A percentile compares a stretch with the other conserved stretches of the same genome.
Evolutionary conservation across 2,797 vertebrate genomes (phyloP).

Genomic region (Brachymystax lenok): DNA sequence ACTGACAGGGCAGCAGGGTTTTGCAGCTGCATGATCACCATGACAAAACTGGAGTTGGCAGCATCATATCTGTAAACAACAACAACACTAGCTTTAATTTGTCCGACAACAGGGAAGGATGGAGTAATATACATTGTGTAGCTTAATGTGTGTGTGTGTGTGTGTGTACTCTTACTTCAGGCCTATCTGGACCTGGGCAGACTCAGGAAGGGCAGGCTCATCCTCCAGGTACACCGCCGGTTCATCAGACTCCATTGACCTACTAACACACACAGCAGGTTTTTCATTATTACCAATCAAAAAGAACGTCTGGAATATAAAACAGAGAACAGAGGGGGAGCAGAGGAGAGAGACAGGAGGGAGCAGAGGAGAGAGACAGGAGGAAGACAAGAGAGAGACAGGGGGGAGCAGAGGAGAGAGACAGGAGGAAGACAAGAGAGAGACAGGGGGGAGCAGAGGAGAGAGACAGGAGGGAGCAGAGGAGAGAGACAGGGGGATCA

Average conservation of each 20-base stretch:
- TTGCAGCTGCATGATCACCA: slow-evolving; percentile 71
- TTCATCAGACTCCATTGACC: slow-evolving; percentile 75
- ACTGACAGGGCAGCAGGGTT: slow-evolving; percentile 69
- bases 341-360: no score
- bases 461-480: no score
- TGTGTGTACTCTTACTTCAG: slow-evolving; percentile 68
- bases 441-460: no score
- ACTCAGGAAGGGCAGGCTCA: slow-evolving; percentile 59
- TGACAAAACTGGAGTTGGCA: slow-evolving; percentile 73
- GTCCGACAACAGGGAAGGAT: no score
- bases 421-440: no score
- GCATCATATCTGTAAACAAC: slow-evolving; percentile 73
- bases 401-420: no score
- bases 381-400: no score
- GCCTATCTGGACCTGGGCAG: slow-evolving; percentile 77
- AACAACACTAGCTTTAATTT: neutral
- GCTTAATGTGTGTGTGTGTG: neutral
- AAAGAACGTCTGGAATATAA: neutral
- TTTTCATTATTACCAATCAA: neutral
- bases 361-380: no score
- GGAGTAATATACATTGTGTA: no score
- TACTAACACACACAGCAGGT: slow-evolving; percentile 49
- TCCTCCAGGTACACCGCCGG: no score
- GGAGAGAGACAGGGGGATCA: no score
- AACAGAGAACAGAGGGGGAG: no score